Percentiles rank a stretch among this genome's conserved stretches.
Conservation (phyloP, 2,888 invertebrate genomes). For the Lycaena phlaeas region DNA sequence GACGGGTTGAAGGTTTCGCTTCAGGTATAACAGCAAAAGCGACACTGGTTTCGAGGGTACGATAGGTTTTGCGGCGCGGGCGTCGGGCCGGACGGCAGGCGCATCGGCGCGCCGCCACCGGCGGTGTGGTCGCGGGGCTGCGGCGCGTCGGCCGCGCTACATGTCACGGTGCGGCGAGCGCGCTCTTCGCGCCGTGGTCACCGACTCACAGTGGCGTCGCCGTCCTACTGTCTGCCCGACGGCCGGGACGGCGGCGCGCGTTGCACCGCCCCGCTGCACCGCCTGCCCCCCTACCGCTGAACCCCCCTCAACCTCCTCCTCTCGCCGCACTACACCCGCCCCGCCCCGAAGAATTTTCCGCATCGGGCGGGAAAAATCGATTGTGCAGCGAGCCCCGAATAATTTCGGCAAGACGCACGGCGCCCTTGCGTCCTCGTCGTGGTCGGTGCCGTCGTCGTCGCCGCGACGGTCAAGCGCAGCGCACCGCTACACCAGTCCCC, state of each 20-base stretch:
- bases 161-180: constrained; percentile 69
- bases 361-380: constrained; percentile 74
- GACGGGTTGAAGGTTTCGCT: constrained; percentile 63
- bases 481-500: constrained; percentile 29
- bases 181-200: constrained; percentile 68
- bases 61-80: constrained; percentile 44
- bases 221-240: constrained; percentile 70
- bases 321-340: constrained; percentile 51
- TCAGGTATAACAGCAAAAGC: constrained; percentile 51
- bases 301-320: constrained; percentile 38
- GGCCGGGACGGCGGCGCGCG: constrained; percentile 64
- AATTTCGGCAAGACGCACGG: constrained; percentile 73
- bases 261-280: constrained; percentile 72
- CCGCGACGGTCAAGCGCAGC: constrained; percentile 50
- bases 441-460: constrained; percentile 25
- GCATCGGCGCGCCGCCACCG: constrained; percentile 66
- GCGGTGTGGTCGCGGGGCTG: constrained; percentile 63
- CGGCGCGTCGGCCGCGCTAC: constrained; percentile 56
- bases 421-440: constrained; percentile 58
- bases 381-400: constrained; percentile 72
- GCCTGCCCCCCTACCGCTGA: constrained; percentile 56
- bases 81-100: constrained; percentile 60
- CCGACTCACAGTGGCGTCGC: constrained; percentile 71
- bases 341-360: constrained; percentile 71
- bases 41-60: constrained; percentile 36